phyloP scores from a whole-genome alignment of 1,140 invertebrate genomes.

The Acyrthosiphon pisum region DNA sequence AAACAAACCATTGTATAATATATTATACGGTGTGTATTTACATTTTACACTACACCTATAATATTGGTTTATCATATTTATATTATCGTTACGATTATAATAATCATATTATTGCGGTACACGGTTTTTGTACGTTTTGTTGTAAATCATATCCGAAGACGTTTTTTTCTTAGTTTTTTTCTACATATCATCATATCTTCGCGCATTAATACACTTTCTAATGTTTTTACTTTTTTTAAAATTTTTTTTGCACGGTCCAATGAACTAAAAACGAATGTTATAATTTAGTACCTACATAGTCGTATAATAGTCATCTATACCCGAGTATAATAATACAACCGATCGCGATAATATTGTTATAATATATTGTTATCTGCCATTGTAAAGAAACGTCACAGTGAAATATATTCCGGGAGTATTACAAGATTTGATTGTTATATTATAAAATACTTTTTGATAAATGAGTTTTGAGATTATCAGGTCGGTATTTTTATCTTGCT shows the following conservation, averaged over 20 bases:
- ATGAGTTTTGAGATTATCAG: background rate
- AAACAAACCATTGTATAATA: slow-evolving; percentile 16
- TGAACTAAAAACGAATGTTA: background rate
- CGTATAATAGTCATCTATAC: background rate
- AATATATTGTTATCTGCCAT: background rate
- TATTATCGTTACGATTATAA: background rate
- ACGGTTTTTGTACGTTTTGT: background rate
- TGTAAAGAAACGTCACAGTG: background rate
- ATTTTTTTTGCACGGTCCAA: background rate
- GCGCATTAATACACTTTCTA: background rate
- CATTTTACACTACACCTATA: background rate
- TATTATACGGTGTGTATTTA: background rate
- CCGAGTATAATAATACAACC: background rate
- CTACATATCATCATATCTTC: background rate
- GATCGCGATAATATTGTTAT: slow-evolving; percentile 4
- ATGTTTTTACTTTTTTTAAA: background rate
- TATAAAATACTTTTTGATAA: background rate
- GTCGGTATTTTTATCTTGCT: background rate
- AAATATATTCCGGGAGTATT: background rate
- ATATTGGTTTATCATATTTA: background rate
- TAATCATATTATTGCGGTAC: background rate
- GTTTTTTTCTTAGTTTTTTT: background rate
- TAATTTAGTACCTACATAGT: background rate
- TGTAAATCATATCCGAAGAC: background rate
- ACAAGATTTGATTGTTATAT: background rate